Evolutionary conservation across 2,888 invertebrate species (phyloP), one percentile per base, ranked within the genome.

Genomic region (Dioctria linearis): DNA sequence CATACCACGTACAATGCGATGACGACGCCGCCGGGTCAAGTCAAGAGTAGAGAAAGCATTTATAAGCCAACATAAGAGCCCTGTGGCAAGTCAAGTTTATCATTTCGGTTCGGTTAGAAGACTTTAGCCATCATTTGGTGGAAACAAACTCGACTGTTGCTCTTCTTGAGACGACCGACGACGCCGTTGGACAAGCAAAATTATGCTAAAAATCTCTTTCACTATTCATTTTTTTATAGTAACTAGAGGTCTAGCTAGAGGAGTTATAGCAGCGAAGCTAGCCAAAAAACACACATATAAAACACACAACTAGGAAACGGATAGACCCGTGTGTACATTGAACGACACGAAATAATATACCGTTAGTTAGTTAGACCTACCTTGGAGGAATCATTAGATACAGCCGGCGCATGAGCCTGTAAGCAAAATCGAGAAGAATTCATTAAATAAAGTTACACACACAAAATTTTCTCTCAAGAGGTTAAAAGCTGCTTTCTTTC

Each of bases 351-450:
- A 49, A 37, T 42, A 76, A 37, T 37, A 39, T 9, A 76, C 76
- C 61, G 76, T 25, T 25, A 25, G 25, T 25, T 25, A 25, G 25
- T 76, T 76, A 76, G 63, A 66, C 82, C 73, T 82, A 82, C 82
- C 81, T 83, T 83, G 63, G 75, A 25, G 25, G 25, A 54, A 78
- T 83, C 83, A 76, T 82, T 82, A 59, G 81, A 81, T 57, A 61
- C 73, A 76, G 80, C 82, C 71, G 83, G 82, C 75, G 83, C 79
- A 80, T 83, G 82, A 78, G 83, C 82, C 83, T 83, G 81, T 37
- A 81, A 80, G 76, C 67, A 81, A 61, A 71, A 80, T 73, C 78
- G 43, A 65, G 69, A 82, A 79, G 79, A 79, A 71, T 59, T 69
- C 13, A 73, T 51, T 80, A 71, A 81, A 63, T 39, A 65, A 39